A percentile compares a stretch with the other conserved stretches of the same genome.
Conservation (phyloP, 2,888 invertebrate genomes). For the Priapulus caudatus region DNA sequence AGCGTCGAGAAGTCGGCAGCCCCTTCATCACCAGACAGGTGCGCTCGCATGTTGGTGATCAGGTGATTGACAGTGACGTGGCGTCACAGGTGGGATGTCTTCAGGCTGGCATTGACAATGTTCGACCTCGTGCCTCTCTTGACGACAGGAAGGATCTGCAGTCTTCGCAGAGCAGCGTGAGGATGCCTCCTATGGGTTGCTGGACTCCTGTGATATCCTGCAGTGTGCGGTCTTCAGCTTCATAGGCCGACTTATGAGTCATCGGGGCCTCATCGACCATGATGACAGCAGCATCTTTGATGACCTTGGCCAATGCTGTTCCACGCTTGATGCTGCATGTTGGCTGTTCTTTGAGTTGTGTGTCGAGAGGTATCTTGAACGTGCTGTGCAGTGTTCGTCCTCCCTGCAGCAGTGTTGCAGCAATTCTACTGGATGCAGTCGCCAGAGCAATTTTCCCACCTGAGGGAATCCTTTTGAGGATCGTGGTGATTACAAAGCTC, state of each 20-base stretch:
- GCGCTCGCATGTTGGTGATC: constrained; percentile 5
- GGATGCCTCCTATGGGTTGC: neutral
- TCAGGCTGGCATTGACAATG: constrained; percentile 7
- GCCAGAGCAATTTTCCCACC: too few species aligned
- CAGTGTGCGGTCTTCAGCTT: constrained; percentile 6
- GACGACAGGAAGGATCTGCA: constrained; percentile 14
- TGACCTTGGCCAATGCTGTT: neutral
- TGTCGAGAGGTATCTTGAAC: constrained; percentile 6
- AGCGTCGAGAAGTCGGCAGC: too few species aligned
- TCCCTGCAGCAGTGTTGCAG: constrained; percentile 6
- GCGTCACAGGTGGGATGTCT: constrained; percentile 4
- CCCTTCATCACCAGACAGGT: too few species aligned
- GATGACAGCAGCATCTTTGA: too few species aligned
- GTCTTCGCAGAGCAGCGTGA: constrained; percentile 7
- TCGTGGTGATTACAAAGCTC: too few species aligned
- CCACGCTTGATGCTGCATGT: neutral
- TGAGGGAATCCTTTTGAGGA: too few species aligned
- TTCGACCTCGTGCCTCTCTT: neutral
- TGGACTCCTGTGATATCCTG: constrained; percentile 5
- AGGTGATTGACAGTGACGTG: neutral
- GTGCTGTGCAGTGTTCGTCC: too few species aligned
- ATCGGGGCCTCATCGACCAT: too few species aligned
- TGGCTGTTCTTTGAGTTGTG: too few species aligned
- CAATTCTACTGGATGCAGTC: constrained; percentile 8
- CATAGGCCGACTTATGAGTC: constrained; percentile 5